phyloP scores from a whole-genome alignment of 2,888 invertebrate species.

The Barypeithes pellucidus region DNA sequence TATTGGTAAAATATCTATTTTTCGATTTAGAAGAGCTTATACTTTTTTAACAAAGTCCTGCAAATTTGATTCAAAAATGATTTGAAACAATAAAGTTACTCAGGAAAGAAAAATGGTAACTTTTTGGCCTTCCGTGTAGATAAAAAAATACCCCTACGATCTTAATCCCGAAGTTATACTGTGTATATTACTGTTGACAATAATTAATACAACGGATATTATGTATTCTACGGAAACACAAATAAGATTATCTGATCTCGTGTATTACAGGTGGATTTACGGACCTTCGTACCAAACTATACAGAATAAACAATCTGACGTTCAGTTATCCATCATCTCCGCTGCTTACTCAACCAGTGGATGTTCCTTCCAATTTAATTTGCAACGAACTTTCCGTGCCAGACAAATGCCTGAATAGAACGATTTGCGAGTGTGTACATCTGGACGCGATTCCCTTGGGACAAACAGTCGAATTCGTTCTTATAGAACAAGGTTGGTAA shows the following conservation, averaged over 20 bases:
- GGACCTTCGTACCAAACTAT: conserved; percentile 58
- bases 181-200: too few species aligned
- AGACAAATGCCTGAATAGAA: conserved; percentile 65
- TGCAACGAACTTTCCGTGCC: conserved; percentile 70
- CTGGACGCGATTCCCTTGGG: conserved; percentile 79
- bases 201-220: not conserved
- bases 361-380: conserved; percentile 73
- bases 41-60: too few species aligned
- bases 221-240: not conserved
- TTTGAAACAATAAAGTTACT: too few species aligned
- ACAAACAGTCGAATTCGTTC: conserved; percentile 81
- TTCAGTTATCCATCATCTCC: conserved; percentile 86
- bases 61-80: too few species aligned
- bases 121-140: too few species aligned
- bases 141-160: too few species aligned
- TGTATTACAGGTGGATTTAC: conserved; percentile 50
- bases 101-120: too few species aligned
- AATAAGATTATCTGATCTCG: conserved; percentile 7
- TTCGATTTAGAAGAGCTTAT: too few species aligned
- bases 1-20: too few species aligned
- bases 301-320: conserved; percentile 79
- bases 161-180: too few species aligned
- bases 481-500: conserved; percentile 81
- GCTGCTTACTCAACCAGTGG: conserved; percentile 80
- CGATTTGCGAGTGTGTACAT: conserved; percentile 82